Percentiles rank a stretch among this genome's conserved stretches.
Conservation (phyloP, 2,888 invertebrate species). For the Nephrotoma flavescens region DNA sequence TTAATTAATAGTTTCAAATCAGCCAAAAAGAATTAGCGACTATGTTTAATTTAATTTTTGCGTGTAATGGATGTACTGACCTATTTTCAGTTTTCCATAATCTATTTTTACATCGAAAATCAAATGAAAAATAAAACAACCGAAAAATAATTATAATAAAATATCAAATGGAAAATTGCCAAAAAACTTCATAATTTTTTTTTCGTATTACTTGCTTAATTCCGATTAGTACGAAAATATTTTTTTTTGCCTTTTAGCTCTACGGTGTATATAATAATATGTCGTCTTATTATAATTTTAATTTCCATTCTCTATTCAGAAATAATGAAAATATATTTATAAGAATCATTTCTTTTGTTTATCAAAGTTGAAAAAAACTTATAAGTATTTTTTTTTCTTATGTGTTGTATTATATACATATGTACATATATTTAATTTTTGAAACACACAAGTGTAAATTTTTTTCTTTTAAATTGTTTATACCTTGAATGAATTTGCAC, state of each 20-base stretch:
- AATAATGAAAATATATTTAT: neutral
- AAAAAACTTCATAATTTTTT: slow-evolving; percentile 8
- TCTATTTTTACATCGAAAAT: neutral
- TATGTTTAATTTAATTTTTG: neutral
- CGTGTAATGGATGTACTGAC: neutral
- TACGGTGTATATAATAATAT: neutral
- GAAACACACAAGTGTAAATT: neutral
- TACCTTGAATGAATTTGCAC: neutral
- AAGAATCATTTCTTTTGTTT: neutral
- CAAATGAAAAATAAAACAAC: neutral
- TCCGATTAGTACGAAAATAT: neutral
- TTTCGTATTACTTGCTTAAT: neutral
- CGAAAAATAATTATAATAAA: neutral
- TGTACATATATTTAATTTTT: neutral
- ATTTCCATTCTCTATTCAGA: neutral
- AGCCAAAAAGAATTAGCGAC: neutral
- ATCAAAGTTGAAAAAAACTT: neutral
- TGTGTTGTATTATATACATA: neutral
- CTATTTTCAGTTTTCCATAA: neutral
- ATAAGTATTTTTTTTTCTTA: neutral
- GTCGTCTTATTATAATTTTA: neutral
- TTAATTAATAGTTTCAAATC: neutral
- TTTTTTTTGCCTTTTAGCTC: neutral
- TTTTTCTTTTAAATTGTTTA: neutral
- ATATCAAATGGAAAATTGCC: slow-evolving; percentile 13